phyloP scores from a whole-genome alignment of 2,888 invertebrate genomes.

The Tineola bisselliella region DNA sequence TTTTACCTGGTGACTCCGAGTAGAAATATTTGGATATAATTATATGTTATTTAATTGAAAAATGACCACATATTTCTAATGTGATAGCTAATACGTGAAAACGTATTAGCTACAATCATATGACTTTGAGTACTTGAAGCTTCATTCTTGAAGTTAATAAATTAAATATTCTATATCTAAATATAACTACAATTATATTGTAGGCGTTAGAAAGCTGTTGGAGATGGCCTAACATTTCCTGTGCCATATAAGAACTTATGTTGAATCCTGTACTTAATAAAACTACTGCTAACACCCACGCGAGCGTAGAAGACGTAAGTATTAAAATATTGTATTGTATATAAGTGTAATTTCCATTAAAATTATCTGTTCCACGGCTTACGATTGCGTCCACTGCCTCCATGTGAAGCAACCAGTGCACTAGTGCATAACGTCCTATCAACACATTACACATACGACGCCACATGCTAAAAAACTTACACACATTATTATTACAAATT shows the following conservation, averaged over 20 bases:
- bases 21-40: background rate
- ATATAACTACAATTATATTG: background rate
- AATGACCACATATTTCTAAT: background rate
- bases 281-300: constrained; percentile 6
- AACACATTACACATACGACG: background rate
- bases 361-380: constrained; percentile 7
- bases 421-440: constrained; percentile 13
- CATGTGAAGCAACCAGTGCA: constrained; percentile 12
- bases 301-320: background rate
- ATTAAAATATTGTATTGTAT: background rate
- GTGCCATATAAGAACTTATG: background rate
- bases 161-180: background rate
- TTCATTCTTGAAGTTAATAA: too few species aligned
- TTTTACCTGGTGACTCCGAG: background rate
- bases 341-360: constrained; percentile 2
- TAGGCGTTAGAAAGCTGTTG: constrained; percentile 2
- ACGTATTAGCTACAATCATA: too few species aligned
- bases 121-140: too few species aligned
- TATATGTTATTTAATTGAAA: background rate
- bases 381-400: constrained; percentile 10
- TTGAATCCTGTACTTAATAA: background rate
- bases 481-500: background rate
- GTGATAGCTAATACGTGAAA: too few species aligned
- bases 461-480: constrained; percentile 7
- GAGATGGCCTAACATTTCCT: background rate